Conservation (phyloP, 35 echinoderm and acorn worm genomes). For the Anneissia japonica region DNA sequence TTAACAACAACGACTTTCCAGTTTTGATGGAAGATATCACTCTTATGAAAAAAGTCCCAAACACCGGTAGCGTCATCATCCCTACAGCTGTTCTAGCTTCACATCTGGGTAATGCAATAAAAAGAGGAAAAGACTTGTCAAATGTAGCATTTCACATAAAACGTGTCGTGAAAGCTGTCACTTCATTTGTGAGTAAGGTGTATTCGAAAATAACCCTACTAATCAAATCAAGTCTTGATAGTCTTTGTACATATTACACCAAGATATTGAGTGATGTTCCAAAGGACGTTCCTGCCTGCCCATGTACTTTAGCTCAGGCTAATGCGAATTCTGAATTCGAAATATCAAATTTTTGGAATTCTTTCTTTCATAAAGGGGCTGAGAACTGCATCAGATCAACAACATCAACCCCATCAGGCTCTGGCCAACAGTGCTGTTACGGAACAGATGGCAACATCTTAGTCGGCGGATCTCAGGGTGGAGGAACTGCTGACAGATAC, state of each 20-base stretch:
- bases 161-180: neutral
- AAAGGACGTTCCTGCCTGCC: conserved; percentile 25
- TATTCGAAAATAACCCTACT: neutral
- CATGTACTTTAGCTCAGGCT: conserved; percentile 27
- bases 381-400: conserved; percentile 8
- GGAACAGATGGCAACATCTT: conserved; percentile 36
- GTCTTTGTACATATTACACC: too few relatives aligned
- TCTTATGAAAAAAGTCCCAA: conserved; percentile 2
- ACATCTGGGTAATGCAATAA: neutral
- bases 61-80: conserved; percentile 11
- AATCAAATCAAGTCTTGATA: too few relatives aligned
- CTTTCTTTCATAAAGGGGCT: conserved; percentile 35
- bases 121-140: neutral
- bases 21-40: conserved; percentile 1
- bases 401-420: neutral
- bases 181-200: neutral
- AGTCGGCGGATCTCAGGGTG: conserved; percentile 29
- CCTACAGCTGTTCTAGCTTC: neutral
- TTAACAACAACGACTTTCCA: neutral
- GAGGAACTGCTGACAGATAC: conserved; percentile 29
- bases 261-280: neutral
- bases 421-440: conserved; percentile 61
- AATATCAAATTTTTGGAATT: neutral
- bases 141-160: conserved; percentile 1
- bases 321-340: conserved; percentile 8